phyloP scores from a whole-genome alignment of 1,140 invertebrate species.

The Nylanderia fulva region DNA sequence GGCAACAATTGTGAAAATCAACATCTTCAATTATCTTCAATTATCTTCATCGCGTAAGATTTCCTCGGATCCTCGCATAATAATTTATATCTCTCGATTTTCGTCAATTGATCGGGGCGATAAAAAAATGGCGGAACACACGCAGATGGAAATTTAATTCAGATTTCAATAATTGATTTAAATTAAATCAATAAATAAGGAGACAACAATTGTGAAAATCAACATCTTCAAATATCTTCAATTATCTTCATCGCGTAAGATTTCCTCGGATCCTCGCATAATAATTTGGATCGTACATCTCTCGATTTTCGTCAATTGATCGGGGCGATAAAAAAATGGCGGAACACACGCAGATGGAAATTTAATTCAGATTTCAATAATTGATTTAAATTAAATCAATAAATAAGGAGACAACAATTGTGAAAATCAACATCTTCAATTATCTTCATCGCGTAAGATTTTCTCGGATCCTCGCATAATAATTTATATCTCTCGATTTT shows the following conservation, averaged over 20 bases:
- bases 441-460: background rate
- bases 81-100: no score
- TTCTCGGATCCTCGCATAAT: background rate
- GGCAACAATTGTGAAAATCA: no score
- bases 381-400: no score
- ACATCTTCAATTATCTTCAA: no score
- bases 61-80: no score
- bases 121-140: no score
- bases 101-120: constrained; percentile 15
- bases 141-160: no score
- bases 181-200: background rate
- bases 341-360: constrained; percentile 55
- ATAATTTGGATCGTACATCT: constrained; percentile 7
- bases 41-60: no score
- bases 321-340: constrained; percentile 37
- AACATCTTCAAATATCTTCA: background rate
- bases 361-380: no score
- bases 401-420: background rate
- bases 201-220: background rate
- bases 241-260: background rate
- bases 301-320: background rate
- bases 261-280: background rate
- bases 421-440: background rate
- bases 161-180: no score
- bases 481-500: constrained; percentile 8